Percentiles rank a stretch among this genome's conserved stretches.
Conservation (phyloP, 1,140 invertebrate species). For the Dendrolimus punctatus region DNA sequence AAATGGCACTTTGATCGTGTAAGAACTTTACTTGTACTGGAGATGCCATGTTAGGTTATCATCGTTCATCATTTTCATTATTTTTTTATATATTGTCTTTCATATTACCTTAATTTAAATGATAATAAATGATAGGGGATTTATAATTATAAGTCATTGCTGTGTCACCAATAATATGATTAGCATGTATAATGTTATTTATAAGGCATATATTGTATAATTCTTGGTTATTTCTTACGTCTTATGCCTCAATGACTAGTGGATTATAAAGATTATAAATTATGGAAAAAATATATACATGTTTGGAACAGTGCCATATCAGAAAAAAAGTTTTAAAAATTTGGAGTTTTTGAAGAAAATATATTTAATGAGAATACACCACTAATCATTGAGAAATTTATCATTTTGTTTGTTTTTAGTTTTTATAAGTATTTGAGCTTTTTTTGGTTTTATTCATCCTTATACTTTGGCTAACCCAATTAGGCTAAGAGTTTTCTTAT, state of each 20-base stretch:
- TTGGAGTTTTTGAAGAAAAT: conserved; percentile 26
- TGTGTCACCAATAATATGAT: conserved; percentile 70
- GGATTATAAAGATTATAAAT: conserved; percentile 23
- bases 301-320: conserved; percentile 66
- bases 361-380: conserved; percentile 26
- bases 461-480: conserved; percentile 37
- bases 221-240: conserved; percentile 28
- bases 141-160: conserved; percentile 62
- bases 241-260: conserved; percentile 44
- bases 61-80: conserved; percentile 50
- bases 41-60: conserved; percentile 60
- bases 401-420: conserved; percentile 1
- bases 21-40: conserved; percentile 28
- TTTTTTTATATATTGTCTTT: conserved; percentile 31
- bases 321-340: conserved; percentile 24
- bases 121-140: conserved; percentile 50
- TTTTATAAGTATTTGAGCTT: not conserved
- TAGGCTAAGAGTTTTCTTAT: conserved; percentile 61
- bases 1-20: conserved; percentile 50
- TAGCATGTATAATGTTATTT: conserved; percentile 58
- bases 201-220: conserved; percentile 32
- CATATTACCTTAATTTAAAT: conserved; percentile 25
- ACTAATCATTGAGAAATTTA: conserved; percentile 45
- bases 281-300: conserved; percentile 23
- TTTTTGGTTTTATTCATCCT: conserved; percentile 3